Base-by-base conservation (phyloP, 92 coral and sea anemone genomes). In the Zoanthus gigantus region DNA sequence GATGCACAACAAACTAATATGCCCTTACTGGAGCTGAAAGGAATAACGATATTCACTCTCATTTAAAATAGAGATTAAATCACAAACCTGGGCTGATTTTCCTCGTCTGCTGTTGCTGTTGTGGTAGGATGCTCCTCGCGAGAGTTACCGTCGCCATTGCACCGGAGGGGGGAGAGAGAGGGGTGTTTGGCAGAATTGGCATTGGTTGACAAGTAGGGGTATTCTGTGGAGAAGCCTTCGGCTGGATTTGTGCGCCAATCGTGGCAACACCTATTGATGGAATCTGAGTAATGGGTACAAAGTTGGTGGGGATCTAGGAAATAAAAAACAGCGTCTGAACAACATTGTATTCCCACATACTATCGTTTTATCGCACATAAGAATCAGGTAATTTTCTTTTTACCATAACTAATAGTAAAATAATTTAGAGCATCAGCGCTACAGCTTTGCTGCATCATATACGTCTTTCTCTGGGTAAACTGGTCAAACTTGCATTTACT, bases 251-350 rank as follows among this genome's bases (percentile, higher is more conserved):
- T 32, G 96, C 96, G 78, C 90, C 92, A 74, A 95, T 91, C 15
- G 96, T 81, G 44, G 98, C 98, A 52, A 91, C 94, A 12, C 94
- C 92, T 71, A 91, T 75, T n/a, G 96, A 79, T 29, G 94, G 91
- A 77, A 94, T 94, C 74, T 94, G 98, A 34, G 93, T 93, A 67
- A 96, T 96, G 63, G 98, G 98, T 13, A 92, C 98, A 86, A 94
- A 89, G 78, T 91, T 95, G 72, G 93, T 94, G 46, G 96, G 96
- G 46, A 94, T 83, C 93, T 94, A 77, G 32, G 10, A 30, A 17
- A 71, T 87, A 75, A 83, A 32, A 57, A 54, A 32, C 42, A 37
- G 42, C 42, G 42, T 4, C 42, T 37, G 42, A 9, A n/a, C 2
- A 56, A 5, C 31, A 34, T 11, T 50, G 56, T 50, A 11, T 50